Evolutionary conservation across 2,888 invertebrate species (phyloP).

Genomic region (Globia sparganii): DNA sequence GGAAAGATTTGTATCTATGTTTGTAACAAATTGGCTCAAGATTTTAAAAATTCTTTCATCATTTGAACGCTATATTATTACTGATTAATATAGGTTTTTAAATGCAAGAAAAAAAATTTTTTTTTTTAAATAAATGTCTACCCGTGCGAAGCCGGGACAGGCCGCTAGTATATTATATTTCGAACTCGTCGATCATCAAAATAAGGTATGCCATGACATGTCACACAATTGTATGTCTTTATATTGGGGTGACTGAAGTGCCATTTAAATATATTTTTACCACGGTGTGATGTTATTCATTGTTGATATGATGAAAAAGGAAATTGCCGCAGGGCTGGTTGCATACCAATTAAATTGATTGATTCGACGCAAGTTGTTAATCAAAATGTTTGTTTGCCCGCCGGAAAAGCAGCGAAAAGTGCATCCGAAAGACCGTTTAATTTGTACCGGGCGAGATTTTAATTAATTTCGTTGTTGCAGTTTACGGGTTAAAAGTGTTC

Average conservation of each 20-base stretch:
- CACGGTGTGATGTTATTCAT: constrained; percentile 23
- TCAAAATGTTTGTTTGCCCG: constrained; percentile 76
- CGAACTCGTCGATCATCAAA: background rate
- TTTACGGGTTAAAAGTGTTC: constrained; percentile 55
- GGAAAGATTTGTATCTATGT: no score
- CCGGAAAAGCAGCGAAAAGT: constrained; percentile 72
- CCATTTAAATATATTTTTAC: constrained; percentile 2
- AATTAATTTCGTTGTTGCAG: constrained; percentile 71
- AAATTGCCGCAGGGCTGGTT: constrained; percentile 41
- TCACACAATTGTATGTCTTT: no score
- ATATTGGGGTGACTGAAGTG: background rate
- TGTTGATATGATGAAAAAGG: constrained; percentile 58
- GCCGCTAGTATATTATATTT: no score
- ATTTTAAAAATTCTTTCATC: no score
- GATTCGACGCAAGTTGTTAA: constrained; percentile 78
- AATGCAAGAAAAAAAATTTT: no score
- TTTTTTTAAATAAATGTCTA: no score
- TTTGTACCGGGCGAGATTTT: constrained; percentile 73
- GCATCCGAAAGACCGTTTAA: constrained; percentile 76
- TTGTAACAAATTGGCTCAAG: no score
- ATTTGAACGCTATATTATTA: no score
- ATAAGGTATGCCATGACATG: no score
- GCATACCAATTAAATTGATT: constrained; percentile 80
- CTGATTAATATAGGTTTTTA: no score
- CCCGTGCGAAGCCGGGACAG: no score